Conservation (phyloP, 2,888 invertebrate genomes). For the Rhorus exstirpatorius region DNA sequence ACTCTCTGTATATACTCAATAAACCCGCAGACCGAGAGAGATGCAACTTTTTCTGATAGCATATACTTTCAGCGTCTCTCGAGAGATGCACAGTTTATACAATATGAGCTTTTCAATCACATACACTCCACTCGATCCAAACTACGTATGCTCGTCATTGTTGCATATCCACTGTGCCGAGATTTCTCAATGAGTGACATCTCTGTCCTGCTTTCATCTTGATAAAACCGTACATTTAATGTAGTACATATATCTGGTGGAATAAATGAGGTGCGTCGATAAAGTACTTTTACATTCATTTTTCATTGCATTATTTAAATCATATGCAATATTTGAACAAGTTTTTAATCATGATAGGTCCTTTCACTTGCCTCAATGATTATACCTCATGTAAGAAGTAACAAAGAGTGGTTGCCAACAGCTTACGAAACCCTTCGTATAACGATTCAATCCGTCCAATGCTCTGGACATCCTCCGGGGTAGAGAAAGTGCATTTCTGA, state of each 20-base stretch:
- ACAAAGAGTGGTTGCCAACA: background rate
- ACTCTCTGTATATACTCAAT: slow-evolving; percentile 41
- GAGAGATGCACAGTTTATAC: slow-evolving; percentile 24
- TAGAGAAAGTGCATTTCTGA: slow-evolving; percentile 2
- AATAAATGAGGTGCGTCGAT: too few species aligned
- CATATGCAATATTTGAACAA: background rate
- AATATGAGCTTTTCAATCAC: slow-evolving; percentile 37
- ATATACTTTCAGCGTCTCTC: slow-evolving; percentile 40
- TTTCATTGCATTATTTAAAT: background rate
- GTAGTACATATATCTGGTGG: too few species aligned
- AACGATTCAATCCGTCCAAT: background rate
- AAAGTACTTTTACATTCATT: background rate
- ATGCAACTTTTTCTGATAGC: slow-evolving; percentile 5
- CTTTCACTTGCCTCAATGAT: background rate
- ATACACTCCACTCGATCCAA: slow-evolving; percentile 1
- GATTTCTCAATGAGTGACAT: background rate
- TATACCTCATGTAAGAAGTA: background rate
- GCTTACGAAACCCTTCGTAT: background rate
- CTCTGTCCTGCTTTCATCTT: background rate
- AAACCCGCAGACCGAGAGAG: slow-evolving; percentile 5
- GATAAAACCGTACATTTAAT: too few species aligned
- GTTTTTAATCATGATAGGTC: background rate
- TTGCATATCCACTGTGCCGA: slow-evolving; percentile 18
- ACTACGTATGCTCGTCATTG: slow-evolving; percentile 16
- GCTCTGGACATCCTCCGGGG: background rate